Conservation (phyloP, 2,797 vertebrate genomes). For the Oreochromis mossambicus region DNA sequence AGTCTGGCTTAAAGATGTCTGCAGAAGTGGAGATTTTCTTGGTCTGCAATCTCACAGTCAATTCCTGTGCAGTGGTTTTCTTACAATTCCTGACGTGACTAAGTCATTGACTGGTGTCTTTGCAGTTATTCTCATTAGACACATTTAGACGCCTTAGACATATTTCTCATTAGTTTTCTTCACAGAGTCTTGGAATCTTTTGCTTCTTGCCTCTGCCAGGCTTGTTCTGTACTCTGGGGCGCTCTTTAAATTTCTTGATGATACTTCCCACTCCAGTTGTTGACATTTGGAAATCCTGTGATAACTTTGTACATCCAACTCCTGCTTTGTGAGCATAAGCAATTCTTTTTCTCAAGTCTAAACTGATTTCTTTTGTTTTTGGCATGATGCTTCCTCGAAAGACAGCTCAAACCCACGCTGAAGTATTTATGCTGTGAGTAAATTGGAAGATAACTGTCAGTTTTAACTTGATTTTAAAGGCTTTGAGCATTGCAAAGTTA, state of each 20-base stretch:
- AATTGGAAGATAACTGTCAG: background rate
- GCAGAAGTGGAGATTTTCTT: background rate
- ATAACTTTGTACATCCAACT: background rate
- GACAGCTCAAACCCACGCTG: background rate
- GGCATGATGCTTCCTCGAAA: background rate
- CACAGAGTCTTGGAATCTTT: background rate
- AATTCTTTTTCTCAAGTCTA: background rate
- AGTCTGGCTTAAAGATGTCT: background rate
- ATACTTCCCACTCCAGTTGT: background rate
- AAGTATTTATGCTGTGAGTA: background rate
- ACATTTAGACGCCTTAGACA: background rate
- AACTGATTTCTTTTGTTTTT: background rate
- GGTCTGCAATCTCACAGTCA: background rate
- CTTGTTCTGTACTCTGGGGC: background rate
- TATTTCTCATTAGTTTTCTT: background rate
- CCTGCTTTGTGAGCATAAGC: background rate
- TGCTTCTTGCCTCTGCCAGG: background rate
- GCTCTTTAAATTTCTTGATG: background rate
- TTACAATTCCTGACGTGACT: background rate
- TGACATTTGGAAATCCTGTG: background rate
- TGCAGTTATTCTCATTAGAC: background rate
- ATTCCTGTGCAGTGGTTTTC: background rate
- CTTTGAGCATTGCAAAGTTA: background rate
- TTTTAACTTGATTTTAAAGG: background rate
- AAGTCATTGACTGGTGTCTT: background rate